A percentile compares a stretch with the other conserved stretches of the same genome.
These are phyloP conservation scores for Drosophila repleta DNA, from an alignment of 1,140 invertebrate genomes.

Conservation along the genomic window DNA sequence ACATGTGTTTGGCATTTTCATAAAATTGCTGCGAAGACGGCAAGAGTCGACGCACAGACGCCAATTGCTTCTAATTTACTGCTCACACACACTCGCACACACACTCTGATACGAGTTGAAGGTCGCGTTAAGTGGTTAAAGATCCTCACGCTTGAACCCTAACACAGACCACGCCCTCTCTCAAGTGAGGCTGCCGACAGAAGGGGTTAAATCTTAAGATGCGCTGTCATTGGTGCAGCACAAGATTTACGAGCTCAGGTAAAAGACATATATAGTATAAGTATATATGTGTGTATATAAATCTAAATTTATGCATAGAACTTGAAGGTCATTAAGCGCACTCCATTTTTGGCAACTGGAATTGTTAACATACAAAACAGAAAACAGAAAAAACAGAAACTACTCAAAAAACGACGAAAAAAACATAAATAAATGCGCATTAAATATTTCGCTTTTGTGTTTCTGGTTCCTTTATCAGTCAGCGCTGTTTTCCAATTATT, in stretches of 20 bases:
- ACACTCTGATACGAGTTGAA: neutral
- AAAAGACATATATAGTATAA: neutral
- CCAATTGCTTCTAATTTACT: conserved; percentile 55
- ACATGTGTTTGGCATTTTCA: conserved; percentile 70
- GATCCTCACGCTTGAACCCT: conserved; percentile 32
- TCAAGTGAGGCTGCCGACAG: conserved; percentile 5
- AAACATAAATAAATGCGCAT: conserved; percentile 29
- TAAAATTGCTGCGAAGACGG: conserved; percentile 55
- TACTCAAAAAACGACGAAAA: neutral
- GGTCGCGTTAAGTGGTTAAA: conserved; percentile 35
- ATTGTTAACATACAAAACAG: conserved; percentile 4
- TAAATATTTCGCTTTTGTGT: conserved; percentile 34
- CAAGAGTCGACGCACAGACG: conserved; percentile 3
- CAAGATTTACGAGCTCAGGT: conserved; percentile 41
- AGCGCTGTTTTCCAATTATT: conserved; percentile 32
- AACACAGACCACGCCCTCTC: conserved; percentile 58
- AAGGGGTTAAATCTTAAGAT: conserved; percentile 64
- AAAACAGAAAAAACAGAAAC: neutral
- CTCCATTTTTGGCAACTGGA: conserved; percentile 68
- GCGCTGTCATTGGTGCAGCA: conserved; percentile 58
- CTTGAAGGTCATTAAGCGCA: conserved; percentile 25
- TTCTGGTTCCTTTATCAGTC: conserved; percentile 56
- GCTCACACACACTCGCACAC: conserved; percentile 51
- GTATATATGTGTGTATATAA: neutral
- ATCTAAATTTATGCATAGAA: conserved; percentile 37